Conservation (phyloP, 2,797 vertebrate species). For the Rhynchonycteris naso region DNA sequence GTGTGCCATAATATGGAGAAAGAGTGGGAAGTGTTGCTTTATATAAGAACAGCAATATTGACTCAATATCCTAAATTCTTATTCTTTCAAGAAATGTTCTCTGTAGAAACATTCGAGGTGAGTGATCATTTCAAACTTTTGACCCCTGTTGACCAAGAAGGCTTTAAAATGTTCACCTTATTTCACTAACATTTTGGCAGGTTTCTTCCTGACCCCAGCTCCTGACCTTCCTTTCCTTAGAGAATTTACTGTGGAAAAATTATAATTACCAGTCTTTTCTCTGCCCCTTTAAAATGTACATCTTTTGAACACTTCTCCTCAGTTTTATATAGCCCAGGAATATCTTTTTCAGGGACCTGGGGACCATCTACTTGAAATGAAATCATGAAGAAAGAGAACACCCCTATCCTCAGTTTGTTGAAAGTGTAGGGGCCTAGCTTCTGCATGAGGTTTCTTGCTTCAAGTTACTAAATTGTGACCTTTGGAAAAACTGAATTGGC, state of each 20-base stretch:
- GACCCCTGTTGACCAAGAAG: neutral
- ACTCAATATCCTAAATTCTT: neutral
- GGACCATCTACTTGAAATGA: neutral
- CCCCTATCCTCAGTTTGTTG: no score
- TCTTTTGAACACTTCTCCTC: neutral
- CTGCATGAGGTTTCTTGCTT: neutral
- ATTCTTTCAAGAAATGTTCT: neutral
- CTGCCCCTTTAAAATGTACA: neutral
- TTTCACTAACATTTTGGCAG: neutral
- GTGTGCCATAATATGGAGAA: neutral
- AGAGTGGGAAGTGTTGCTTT: neutral
- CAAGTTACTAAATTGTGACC: neutral
- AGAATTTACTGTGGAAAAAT: neutral
- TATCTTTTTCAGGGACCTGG: neutral
- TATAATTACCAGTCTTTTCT: neutral
- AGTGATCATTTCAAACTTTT: neutral
- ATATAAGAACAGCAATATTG: neutral
- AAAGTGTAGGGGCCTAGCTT: neutral
- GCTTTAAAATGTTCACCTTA: neutral
- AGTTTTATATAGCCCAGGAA: neutral
- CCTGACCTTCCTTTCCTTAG: neutral
- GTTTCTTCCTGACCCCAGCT: neutral
- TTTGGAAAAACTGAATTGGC: neutral
- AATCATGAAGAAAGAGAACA: neutral
- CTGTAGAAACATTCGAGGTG: neutral